Evolutionary conservation across 2,113 vertebrate species (phyloP).

Genomic region (Sceloporus tristichus): DNA sequence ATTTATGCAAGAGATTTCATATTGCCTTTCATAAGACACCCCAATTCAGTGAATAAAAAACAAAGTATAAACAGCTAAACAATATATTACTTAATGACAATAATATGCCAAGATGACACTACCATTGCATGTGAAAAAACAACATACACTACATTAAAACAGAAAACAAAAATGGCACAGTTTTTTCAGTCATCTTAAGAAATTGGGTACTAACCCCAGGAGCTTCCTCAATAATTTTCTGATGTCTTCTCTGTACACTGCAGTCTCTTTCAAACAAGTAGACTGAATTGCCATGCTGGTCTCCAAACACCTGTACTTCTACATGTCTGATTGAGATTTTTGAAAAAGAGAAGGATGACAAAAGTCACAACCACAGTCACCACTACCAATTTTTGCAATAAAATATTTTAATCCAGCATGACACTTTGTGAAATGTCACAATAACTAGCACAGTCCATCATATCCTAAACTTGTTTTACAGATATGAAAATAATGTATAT

Average conservation of each 20-base stretch:
- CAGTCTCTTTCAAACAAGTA: constrained; percentile 98
- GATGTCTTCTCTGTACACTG: constrained; percentile 96
- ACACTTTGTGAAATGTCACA: neutral
- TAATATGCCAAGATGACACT: neutral
- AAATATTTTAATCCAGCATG: neutral
- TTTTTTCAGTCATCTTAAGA: neutral
- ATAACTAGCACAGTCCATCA: neutral
- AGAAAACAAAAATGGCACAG: neutral
- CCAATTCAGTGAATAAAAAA: too few species aligned
- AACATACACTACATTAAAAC: neutral
- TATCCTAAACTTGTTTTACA: neutral
- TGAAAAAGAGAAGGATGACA: constrained; percentile 10
- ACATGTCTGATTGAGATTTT: constrained; percentile 85
- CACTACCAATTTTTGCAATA: neutral
- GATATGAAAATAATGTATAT: neutral
- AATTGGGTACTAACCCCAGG: constrained; percentile 85
- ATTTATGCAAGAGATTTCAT: neutral
- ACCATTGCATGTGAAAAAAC: neutral
- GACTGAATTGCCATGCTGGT: constrained; percentile 92
- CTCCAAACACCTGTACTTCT: constrained; percentile 98
- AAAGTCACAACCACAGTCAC: neutral
- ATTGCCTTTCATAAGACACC: too few species aligned
- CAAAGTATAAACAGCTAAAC: too few species aligned
- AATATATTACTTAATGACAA: neutral
- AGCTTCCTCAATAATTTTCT: constrained; percentile 98